Base-by-base conservation (phyloP, 2,797 vertebrate genomes). In the Gobionotothen gibberifrons region DNA sequence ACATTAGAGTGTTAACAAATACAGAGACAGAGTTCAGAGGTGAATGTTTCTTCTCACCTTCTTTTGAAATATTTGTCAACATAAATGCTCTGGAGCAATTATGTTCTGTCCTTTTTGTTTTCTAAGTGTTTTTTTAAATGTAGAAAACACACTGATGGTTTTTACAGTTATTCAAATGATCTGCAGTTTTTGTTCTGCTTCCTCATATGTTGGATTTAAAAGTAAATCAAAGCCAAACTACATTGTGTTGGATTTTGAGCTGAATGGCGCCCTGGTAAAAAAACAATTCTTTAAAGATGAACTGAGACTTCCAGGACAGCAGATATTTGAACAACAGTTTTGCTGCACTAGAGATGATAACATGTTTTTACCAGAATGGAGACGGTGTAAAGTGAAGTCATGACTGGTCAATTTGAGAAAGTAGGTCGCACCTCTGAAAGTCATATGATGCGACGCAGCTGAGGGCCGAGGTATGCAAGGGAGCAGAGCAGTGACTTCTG, bases 391-490 rank as follows among this genome's bases (percentile, higher is more conserved):
- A 88, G 59, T 81, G 73, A 64, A 82, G 82, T 92, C 91, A 93
- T 78, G 79, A 59, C 64, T 78, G 79, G 64, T 71, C 72, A 80
- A 86, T 92, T 93, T 85, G 26, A 66, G 32, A 78, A 62, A n/a
- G 15, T 53, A 66, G 53, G 22, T 54, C n/a, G 13, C 4, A 1
- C 54, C 56, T 1, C 36, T 72, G 51, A 69, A 65, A 80, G 85
- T 92, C 90, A 92, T 85, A 79, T 92, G 90, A 89, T 82, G 9
- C 57, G 69, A 82, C 36, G 59, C 4, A 8, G 49, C 22, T 9
- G 22, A 76, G 70, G 39, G 32, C 51, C 4, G 5, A 59, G 59
- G 32, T 57, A 62, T 76, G 21, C 14, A 19, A 49, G n/a, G 29
- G 59, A 46, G 22, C 8, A 19, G 46, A 51, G 46, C 21, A 48